Evolutionary conservation across 37 sponge, comb jelly and placozoan genomes (phyloP), one percentile per base, ranked within the genome.

Genomic region (Corticium candelabrum): DNA sequence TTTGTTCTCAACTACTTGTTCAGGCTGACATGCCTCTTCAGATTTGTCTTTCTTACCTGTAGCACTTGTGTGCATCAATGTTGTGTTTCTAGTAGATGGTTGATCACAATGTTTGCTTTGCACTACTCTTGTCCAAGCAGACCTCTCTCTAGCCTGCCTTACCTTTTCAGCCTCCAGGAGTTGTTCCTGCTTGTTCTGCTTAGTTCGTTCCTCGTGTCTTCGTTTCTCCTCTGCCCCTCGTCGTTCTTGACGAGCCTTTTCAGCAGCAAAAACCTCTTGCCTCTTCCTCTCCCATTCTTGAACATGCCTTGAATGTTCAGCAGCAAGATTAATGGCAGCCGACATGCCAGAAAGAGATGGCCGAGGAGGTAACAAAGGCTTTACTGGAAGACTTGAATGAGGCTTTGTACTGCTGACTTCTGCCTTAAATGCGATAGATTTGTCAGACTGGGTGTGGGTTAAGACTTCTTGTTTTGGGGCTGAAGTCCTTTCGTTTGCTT

Each of bases 141-240:
- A 27, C 62, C 21, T 11, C 21, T 11, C 62, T 50, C 62, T 50
- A 11, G 11, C 62, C 21, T 50, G 15, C 11, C 21, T 50, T 21
- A 21, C 62, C 62, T 50, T 50, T 21, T 50, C 21, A 27, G 11
- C 62, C 62, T 27, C 21, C 62, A 21, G 15, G 11, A 27, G 15
- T 29, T 2, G 35, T 2, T 2, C 75, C 38, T 2, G 35, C 38
- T 74, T 34, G 35, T 34, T 35, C 75, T 11, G 11, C 62, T 50
- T 21, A 50, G 21, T 50, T 50, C 62, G 62, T 50, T 50, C 62
- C 62, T 50, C 15, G 11, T 21, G 62, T 37, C 75, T 29, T 37
- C 75, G 35, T 74, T 34, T 34, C 36, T 34, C 75, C 34, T 34
- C 75, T 37, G 29, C 75, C 30, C 38, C 75, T 74, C 75, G 35